These are phyloP conservation scores for Yponomeuta evonymella DNA, from an alignment of 2,888 invertebrate species.

Conservation along the genomic window DNA sequence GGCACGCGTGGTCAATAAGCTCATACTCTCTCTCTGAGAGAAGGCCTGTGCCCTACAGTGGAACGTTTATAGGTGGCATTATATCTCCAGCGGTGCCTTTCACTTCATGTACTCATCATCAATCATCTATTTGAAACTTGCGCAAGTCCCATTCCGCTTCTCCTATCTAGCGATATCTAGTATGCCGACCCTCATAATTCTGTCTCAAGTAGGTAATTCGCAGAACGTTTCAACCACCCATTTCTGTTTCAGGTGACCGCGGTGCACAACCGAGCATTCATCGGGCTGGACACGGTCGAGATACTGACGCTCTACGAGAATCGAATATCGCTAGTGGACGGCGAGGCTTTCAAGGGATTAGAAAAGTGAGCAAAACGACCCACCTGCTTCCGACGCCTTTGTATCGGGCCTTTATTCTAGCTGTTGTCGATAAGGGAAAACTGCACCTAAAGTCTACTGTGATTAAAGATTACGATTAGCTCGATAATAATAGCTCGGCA, in stretches of 20 bases:
- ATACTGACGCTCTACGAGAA: constrained; percentile 92
- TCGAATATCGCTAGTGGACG: constrained; percentile 85
- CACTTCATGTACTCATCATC: too few species aligned
- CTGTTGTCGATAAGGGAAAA: not conserved
- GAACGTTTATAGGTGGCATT: too few species aligned
- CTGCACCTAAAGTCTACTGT: not conserved
- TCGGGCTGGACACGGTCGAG: constrained; percentile 90
- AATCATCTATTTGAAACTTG: too few species aligned
- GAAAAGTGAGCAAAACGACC: constrained; percentile 82
- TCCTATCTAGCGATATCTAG: too few species aligned
- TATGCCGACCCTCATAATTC: too few species aligned
- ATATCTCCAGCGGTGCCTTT: too few species aligned
- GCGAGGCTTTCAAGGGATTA: constrained; percentile 89
- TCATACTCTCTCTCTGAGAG: too few species aligned
- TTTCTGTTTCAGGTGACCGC: constrained; percentile 75
- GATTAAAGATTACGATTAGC: not conserved
- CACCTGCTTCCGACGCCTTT: not conserved
- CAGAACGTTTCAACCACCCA: too few species aligned
- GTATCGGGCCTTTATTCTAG: not conserved
- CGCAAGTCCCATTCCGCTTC: too few species aligned
- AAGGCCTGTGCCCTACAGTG: too few species aligned
- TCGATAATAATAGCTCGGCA: not conserved
- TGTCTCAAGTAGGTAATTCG: too few species aligned
- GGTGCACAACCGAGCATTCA: constrained; percentile 88
- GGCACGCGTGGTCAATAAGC: too few species aligned